phyloP scores from a whole-genome alignment of 2,113 vertebrate genomes.

The Microcebus murinus region DNA sequence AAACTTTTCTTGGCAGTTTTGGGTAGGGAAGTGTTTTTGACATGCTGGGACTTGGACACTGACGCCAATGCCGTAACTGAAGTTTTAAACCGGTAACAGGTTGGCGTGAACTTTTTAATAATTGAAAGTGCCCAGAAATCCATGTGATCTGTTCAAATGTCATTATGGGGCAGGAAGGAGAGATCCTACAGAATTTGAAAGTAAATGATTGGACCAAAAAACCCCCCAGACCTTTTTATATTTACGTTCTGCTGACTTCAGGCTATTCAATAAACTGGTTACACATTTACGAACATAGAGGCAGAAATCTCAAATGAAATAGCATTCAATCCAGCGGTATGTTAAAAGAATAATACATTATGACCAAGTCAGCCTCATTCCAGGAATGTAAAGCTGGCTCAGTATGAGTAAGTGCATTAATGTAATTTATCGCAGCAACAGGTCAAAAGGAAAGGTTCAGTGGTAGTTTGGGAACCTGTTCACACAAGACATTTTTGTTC shows the following conservation, averaged over 20 bases:
- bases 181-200: constrained; percentile 31
- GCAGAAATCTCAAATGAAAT: background rate
- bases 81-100: background rate
- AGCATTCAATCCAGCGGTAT: background rate
- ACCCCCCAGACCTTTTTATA: background rate
- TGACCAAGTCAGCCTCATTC: constrained; percentile 5
- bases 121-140: constrained; percentile 5
- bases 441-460: background rate
- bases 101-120: constrained; percentile 12
- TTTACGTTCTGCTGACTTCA: constrained; percentile 8
- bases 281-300: background rate
- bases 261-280: constrained; percentile 14
- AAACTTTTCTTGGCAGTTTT: constrained; percentile 88
- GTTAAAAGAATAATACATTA: background rate
- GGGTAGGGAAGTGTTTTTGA: constrained; percentile 90
- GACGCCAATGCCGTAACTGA: background rate
- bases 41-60: constrained; percentile 90
- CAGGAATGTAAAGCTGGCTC: constrained; percentile 10
- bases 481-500: background rate
- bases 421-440: background rate
- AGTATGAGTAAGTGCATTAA: background rate
- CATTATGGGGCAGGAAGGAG: constrained; percentile 7
- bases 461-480: background rate
- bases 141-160: background rate
- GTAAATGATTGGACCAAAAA: background rate